Base-by-base conservation (phyloP, 2,888 invertebrate genomes). In the Mallateleia sp. region DNA sequence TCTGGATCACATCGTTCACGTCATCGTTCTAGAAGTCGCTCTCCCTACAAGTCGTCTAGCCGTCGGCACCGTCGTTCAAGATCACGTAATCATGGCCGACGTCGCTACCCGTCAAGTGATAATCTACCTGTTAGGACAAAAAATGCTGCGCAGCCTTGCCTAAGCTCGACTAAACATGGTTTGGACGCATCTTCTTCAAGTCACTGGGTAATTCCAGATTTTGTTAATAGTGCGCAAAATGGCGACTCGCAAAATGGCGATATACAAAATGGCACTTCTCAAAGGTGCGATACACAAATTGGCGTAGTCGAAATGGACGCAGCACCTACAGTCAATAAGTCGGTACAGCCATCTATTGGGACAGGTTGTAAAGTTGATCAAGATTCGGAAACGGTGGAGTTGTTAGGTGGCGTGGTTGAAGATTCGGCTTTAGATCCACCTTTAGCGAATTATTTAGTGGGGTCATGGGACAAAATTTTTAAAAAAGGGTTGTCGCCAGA, bases 401-500 rank as follows among this genome's bases (percentile, higher is more conserved):
- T 38, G 38, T 38, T 38, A 38, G 38, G 38, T 9, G 38, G 38
- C 11, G 8, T 11, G 11, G 7, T 38, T 9, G 38, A 38, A 7
- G 7, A 7, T 38, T 38, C 8, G 7, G 38, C 7, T 9, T 9
- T 9, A 38, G 38, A 11, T 38, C 38, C 38, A 7, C 8, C 7
- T 38, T 38, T 38, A 11, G 38, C 7, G 7, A 7, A 7, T 11
- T 38, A 9, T 38, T 38, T 38, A 11, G 11, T 11, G 7, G 38
- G 11, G 38, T 38, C 38, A 9, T 38, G 38, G 38, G 11, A 38
- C 11, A 38, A 38, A 38, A 38, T 38, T 38, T 75, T 34, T 85
- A 86, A 88, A 24, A 62, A 78, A 18, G 88, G 88, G 28, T 14
- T 85, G 15, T 15, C 78, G 0, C 34, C 28, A 0, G 84, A 81